Conservation (phyloP, 2,113 vertebrate genomes). For the Vireo altiloquus region DNA sequence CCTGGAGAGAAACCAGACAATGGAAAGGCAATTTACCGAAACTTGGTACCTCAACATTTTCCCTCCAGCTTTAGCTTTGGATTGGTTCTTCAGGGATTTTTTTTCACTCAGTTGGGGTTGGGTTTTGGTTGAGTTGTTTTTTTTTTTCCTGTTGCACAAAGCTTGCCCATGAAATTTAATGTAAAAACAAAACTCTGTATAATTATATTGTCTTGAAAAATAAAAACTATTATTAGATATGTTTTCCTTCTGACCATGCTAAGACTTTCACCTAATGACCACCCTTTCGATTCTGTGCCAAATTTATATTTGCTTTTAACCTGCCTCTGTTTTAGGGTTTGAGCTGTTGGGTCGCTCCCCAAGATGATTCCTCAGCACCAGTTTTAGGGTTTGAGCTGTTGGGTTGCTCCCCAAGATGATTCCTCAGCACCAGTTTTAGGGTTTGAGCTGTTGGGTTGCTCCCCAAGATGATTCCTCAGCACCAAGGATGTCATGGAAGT, state of each 20-base stretch:
- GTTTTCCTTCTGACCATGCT: neutral
- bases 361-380: neutral
- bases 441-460: neutral
- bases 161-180: neutral
- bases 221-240: accelerated
- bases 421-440: neutral
- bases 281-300: neutral
- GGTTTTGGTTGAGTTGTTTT: neutral
- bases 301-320: neutral
- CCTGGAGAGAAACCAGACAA: neutral
- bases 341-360: neutral
- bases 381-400: neutral
- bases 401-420: neutral
- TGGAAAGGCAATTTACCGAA: neutral
- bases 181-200: neutral
- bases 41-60: neutral
- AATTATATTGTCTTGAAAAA: neutral
- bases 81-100: accelerated
- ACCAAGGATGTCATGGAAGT: neutral
- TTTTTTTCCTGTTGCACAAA: neutral
- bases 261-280: accelerated
- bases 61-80: neutral
- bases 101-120: neutral
- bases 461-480: neutral
- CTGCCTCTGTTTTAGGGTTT: neutral